Conservation (phyloP, 2,113 vertebrate species). For the Podilymbus podiceps region DNA sequence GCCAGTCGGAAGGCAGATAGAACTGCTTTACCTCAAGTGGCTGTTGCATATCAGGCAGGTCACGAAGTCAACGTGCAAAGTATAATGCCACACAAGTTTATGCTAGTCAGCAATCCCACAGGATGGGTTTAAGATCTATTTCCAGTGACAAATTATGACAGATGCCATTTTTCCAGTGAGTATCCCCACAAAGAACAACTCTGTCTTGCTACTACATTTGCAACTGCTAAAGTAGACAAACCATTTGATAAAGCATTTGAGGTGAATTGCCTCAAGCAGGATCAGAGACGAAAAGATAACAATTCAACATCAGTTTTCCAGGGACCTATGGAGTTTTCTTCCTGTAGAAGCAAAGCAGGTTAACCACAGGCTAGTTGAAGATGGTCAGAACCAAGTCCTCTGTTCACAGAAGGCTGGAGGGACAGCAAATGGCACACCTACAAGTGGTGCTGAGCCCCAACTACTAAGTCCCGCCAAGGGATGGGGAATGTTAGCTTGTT, state of each 20-base stretch:
- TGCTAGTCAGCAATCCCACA: background rate
- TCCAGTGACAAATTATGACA: background rate
- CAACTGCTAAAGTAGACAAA: background rate
- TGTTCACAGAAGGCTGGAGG: background rate
- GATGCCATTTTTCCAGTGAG: background rate
- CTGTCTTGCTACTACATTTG: background rate
- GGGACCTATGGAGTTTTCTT: background rate
- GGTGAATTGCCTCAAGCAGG: background rate
- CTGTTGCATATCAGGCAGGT: slow-evolving; percentile 28
- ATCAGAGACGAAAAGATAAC: background rate
- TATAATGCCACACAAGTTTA: background rate
- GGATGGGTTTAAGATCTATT: background rate
- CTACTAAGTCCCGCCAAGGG: background rate
- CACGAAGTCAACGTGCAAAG: slow-evolving; percentile 3
- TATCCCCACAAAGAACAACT: background rate
- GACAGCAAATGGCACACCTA: background rate
- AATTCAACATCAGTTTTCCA: background rate
- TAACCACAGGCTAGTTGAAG: background rate
- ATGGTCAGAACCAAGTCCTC: background rate
- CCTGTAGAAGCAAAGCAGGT: background rate
- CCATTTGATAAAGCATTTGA: background rate
- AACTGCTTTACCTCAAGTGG: slow-evolving; percentile 48
- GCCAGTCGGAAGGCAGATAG: slow-evolving; percentile 3
- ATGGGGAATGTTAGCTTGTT: background rate
- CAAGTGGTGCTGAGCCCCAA: background rate